These are phyloP conservation scores for Acomys russatus DNA, from an alignment of 2,797 vertebrate genomes.

Conservation along the genomic window DNA sequence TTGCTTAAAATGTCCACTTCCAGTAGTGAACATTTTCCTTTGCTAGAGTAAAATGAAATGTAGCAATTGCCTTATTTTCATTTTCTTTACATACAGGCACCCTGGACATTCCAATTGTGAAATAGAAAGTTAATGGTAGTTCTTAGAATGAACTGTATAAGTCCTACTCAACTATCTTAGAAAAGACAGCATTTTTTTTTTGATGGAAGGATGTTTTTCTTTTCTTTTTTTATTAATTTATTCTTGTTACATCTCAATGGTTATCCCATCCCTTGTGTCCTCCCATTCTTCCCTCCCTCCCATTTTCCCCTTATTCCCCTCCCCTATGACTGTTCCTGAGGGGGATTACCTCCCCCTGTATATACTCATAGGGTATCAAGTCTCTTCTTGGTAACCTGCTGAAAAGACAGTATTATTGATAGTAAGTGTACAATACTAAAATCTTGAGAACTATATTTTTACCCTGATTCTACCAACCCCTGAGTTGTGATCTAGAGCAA, in stretches of 20 bases:
- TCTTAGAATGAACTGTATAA: background rate
- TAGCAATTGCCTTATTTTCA: background rate
- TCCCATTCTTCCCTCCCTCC: no score
- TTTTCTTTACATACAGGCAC: background rate
- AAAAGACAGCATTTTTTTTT: background rate
- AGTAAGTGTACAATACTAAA: background rate
- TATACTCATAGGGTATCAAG: no score
- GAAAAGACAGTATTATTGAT: background rate
- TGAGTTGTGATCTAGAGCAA: background rate
- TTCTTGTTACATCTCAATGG: no score
- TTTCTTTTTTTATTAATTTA: no score
- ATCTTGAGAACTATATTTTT: background rate
- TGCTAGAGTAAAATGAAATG: background rate
- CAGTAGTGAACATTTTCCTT: background rate
- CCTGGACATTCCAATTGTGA: background rate
- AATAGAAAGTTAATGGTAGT: background rate
- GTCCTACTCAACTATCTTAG: background rate
- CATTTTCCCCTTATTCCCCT: no score
- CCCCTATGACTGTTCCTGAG: no score
- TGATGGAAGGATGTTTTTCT: no score
- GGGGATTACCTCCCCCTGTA: no score
- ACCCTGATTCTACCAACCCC: background rate
- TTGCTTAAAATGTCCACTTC: slow-evolving; percentile 53
- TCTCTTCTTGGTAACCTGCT: no score
- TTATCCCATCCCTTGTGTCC: no score